Evolutionary conservation across 2,797 vertebrate genomes (phyloP).

Genomic region (Poecilia gillii): DNA sequence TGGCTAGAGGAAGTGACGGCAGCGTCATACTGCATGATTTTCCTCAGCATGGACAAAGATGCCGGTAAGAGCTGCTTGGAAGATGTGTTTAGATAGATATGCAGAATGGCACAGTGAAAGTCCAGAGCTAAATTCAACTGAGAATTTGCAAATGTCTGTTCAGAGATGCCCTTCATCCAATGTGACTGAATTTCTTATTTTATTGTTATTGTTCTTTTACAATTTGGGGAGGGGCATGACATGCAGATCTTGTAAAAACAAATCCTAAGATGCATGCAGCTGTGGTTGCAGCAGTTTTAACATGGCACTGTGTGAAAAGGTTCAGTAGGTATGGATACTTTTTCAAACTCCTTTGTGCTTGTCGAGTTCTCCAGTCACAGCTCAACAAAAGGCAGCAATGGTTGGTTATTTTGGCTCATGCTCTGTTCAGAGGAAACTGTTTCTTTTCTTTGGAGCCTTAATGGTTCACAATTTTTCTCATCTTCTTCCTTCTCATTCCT

Average conservation of each 20-base stretch:
- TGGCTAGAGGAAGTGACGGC: not conserved
- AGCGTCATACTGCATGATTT: not conserved
- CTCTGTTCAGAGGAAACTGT: constrained; percentile 58
- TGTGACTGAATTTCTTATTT: not conserved
- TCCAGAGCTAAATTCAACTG: not conserved
- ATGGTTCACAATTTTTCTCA: not conserved
- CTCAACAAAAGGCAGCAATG: constrained; percentile 51
- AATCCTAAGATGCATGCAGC: not conserved
- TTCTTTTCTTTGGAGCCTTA: constrained; percentile 31
- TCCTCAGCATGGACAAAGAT: not conserved
- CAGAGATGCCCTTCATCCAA: not conserved
- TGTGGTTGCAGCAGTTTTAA: not conserved
- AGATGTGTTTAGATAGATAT: not conserved
- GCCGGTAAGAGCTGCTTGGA: not conserved
- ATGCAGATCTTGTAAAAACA: not conserved
- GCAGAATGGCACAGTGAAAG: not conserved
- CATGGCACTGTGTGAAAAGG: too few species aligned
- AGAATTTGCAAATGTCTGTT: not conserved
- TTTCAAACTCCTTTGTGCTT: constrained; percentile 1
- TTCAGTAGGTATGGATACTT: not conserved
- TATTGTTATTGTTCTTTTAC: not conserved
- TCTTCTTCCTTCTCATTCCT: constrained; percentile 15
- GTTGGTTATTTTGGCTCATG: constrained; percentile 54
- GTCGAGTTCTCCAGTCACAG: constrained; percentile 33
- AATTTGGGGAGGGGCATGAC: not conserved